Evolutionary conservation across 2,797 vertebrate species (phyloP), one percentile per base, ranked within the genome.

Genomic region (Manis javanica): DNA sequence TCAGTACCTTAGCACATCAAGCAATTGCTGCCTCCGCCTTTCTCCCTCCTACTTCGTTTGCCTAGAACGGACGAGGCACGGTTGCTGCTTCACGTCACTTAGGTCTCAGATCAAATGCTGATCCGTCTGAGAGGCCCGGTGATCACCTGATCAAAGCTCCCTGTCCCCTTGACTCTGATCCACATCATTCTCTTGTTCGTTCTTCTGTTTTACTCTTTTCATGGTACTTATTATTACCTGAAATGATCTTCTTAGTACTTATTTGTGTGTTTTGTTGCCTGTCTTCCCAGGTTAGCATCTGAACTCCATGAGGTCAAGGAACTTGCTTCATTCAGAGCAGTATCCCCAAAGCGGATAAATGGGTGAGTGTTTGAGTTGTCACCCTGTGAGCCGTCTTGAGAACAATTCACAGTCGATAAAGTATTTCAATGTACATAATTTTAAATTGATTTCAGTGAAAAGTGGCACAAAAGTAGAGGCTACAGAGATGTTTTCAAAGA

Each of bases 381-480:
- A 49, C 37, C 34, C 69, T 55, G 24, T 42, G 51, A 57, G 74
- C 46, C 37, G 37, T 29, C 78, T 91, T 88, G 37, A 91, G 66
- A 81, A 57, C 29, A 82, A 59, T 64, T 75, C 64, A 37, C 55
- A 31, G 46, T 77, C 24, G 39, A 59, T 53, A 78, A 5, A 55
- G 24, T 57, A 75, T 91, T 71, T 86, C 68, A 86, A 66, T 24
- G 8, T 63, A 75, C 4, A 13, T 15, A 69, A 79, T 57, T 87
- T 55, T 53, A 79, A 85, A 46, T 39, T 51, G n/a, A 81, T 69
- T 85, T 63, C 84, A 88, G 29, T 85, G 78, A 81, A 85, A 91
- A 84, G 75, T 81, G 53, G 29, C 10, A 59, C 39, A 46, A 42
- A 71, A 31, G 23, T 37, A 55, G 39, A 75, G 13, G 31, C 9